Evolutionary conservation across 2,797 vertebrate genomes (phyloP), one percentile per base, ranked within the genome.

Genomic region (Mastacembelus armatus): DNA sequence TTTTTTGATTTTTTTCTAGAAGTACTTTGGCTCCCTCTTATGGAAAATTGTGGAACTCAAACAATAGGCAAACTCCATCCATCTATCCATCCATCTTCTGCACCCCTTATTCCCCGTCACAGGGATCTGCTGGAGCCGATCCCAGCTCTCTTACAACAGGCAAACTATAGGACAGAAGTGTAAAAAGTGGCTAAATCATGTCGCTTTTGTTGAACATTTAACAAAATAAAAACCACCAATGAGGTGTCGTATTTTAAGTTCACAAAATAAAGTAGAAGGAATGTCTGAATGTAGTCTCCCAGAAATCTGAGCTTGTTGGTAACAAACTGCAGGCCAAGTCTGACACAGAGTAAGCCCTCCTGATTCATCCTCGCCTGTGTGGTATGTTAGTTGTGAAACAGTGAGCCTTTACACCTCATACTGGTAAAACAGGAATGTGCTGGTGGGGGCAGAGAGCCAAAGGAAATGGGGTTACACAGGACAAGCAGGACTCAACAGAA

Each of bases 351-450:
- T 56, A 66, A 45, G 36, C 16, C 33, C 54, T 69, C 19, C 33
- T 52, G 27, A 61, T 66, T 73, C 29, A 38, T 56, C 55, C 51
- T 48, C 21, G 39, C 26, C 42, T 74, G 69, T 74, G 69, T 67
- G 84, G 87, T 82, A 88, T 87, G 85, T 69, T 55, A 3, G 77
- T 90, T 92, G 90, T 91, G 89, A 92, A 92, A 92, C 55, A 30
- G 45, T 61, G 47, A 85, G 72, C 55, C 33, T 88, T 78, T 71
- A 57, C 87, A 89, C 80, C 80, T 81, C 79, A 84, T 88, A 89
- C 91, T 90, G 89, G 90, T 91, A 89, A 86, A 91, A 92, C 89
- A 89, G 89, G 90, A 92, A 90, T 90, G 65, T 81, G 80, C 58
- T 50, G 60, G 82, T 66, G 68, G 85, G 80, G 86, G 87, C 77